Conservation (phyloP, 2,113 vertebrate genomes). For the Talpa occidentalis region DNA sequence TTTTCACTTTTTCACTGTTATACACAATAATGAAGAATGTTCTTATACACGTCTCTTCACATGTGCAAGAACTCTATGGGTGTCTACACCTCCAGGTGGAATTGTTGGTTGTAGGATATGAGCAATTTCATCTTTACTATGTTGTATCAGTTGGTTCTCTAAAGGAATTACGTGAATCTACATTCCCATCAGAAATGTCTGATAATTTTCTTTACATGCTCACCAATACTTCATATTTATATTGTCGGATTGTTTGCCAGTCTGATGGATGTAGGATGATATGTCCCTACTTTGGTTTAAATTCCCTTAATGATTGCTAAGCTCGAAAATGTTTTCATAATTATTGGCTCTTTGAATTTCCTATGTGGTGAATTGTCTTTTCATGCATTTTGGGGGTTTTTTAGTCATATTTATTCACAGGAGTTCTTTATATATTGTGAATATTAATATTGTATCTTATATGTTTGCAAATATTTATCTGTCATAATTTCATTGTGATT, state of each 20-base stretch:
- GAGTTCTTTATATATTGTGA: neutral
- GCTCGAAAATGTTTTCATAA: constrained; percentile 4
- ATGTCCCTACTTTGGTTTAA: neutral
- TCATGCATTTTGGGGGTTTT: neutral
- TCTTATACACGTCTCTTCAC: neutral
- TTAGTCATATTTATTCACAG: constrained; percentile 10
- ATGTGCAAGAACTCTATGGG: neutral
- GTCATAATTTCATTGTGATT: neutral
- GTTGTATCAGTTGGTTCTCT: neutral
- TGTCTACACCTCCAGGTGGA: neutral
- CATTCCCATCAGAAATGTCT: neutral
- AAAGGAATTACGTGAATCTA: neutral
- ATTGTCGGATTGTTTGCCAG: neutral
- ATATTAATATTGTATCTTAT: neutral
- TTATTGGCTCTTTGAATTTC: neutral
- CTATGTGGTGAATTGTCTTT: constrained; percentile 21
- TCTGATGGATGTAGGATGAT: neutral
- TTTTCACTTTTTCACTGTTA: neutral
- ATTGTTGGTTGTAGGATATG: neutral
- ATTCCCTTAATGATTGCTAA: neutral
- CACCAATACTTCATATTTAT: neutral
- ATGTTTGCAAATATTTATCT: neutral
- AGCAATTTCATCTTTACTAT: neutral
- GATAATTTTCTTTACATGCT: neutral
- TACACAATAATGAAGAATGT: neutral